Percentiles rank a stretch among this genome's conserved stretches.
These are phyloP conservation scores for Caenorhabditis wallacei DNA, from an alignment of 2,888 invertebrate species.

Conservation along the genomic window DNA sequence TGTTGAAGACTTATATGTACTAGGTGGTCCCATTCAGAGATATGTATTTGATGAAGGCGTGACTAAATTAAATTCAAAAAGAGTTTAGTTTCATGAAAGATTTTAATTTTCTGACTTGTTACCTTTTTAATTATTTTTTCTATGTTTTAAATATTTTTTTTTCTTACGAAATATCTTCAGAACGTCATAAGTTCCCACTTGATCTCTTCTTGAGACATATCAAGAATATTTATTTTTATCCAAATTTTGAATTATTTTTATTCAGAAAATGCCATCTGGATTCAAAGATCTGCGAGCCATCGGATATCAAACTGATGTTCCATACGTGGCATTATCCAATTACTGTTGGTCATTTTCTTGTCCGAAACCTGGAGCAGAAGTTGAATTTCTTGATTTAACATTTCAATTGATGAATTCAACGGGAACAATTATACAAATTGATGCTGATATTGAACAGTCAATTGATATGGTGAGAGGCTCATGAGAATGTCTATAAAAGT, in stretches of 20 bases:
- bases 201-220: not conserved
- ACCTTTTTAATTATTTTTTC: not conserved
- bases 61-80: too few relatives aligned
- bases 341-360: constrained; percentile 67
- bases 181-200: not conserved
- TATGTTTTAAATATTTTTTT: not conserved
- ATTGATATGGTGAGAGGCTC: constrained; percentile 53
- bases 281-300: constrained; percentile 60
- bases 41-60: not conserved
- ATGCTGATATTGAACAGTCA: constrained; percentile 61
- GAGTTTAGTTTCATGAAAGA: too few relatives aligned
- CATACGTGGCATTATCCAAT: constrained; percentile 55
- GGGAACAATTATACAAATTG: constrained; percentile 65
- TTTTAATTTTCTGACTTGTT: not conserved
- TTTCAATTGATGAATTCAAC: constrained; percentile 68
- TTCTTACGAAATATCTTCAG: not conserved
- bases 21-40: constrained; percentile 5
- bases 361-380: constrained; percentile 68
- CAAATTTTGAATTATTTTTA: not conserved
- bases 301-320: constrained; percentile 65
- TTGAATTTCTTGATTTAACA: constrained; percentile 67
- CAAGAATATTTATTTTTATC: not conserved
- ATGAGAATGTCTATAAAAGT: not conserved
- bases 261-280: constrained; percentile 1
- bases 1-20: not conserved